Evolutionary conservation across 92 coral and sea anemone genomes (phyloP).

Genomic region (Ricordea florida): DNA sequence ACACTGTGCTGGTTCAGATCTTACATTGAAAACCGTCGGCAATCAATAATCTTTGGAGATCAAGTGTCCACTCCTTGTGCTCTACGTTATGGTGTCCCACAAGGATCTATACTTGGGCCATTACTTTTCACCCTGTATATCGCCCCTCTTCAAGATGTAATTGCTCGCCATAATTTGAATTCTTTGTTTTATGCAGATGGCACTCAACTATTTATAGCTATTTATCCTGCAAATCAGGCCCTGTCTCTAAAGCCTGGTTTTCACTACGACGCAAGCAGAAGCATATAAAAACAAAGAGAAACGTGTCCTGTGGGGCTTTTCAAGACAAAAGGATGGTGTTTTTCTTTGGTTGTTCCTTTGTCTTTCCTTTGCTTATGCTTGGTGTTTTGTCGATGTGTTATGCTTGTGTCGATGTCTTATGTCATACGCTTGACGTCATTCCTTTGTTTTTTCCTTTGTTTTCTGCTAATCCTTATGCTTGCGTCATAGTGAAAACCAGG

Average conservation of each 20-base stretch:
- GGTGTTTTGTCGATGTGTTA: too few relatives aligned
- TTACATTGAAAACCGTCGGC: neutral
- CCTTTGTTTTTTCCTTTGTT: too few relatives aligned
- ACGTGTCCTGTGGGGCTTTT: neutral
- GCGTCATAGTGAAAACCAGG: too few relatives aligned
- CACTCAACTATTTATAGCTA: slow-evolving; percentile 26
- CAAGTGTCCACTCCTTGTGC: neutral
- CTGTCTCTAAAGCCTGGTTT: too few relatives aligned
- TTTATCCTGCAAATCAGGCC: neutral
- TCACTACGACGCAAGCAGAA: too few relatives aligned
- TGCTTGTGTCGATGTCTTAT: too few relatives aligned
- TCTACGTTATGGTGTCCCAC: slow-evolving; percentile 24
- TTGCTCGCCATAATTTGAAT: neutral
- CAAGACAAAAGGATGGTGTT: neutral
- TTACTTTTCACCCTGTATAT: slow-evolving; percentile 26
- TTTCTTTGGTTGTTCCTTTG: too few relatives aligned
- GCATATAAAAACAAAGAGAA: too few relatives aligned
- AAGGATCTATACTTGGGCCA: slow-evolving; percentile 45
- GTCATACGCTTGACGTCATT: too few relatives aligned
- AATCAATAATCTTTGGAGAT: slow-evolving; percentile 7
- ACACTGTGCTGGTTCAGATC: slow-evolving; percentile 36
- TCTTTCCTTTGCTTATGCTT: too few relatives aligned
- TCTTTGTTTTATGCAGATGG: slow-evolving; percentile 49
- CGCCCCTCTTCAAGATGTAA: slow-evolving; percentile 37
- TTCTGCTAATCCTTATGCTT: too few relatives aligned